Conservation (phyloP, 35 echinoderm and acorn worm species). For the Acanthaster planci region DNA sequence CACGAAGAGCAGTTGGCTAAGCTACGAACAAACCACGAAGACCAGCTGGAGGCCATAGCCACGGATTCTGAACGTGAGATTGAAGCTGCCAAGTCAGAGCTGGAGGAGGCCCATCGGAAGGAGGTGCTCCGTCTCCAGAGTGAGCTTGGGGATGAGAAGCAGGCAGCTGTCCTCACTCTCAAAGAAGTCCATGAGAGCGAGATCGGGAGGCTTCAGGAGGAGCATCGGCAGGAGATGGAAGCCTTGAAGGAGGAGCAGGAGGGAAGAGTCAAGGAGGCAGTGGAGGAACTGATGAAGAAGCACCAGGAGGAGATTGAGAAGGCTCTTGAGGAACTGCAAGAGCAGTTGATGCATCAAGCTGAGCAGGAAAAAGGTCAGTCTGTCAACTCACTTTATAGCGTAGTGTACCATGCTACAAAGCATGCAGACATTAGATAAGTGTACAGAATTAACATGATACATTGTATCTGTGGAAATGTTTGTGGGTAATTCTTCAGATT, state of each 20-base stretch:
- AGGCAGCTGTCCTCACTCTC: conserved; percentile 15
- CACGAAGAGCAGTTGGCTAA: conserved; percentile 42
- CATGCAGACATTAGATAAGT: too few relatives aligned
- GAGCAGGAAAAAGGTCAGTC: conserved; percentile 68
- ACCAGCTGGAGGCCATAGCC: conserved; percentile 60
- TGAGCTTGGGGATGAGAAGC: conserved; percentile 32
- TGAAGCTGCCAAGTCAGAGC: conserved; percentile 49
- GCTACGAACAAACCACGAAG: conserved; percentile 36
- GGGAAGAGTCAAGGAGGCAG: conserved; percentile 55
- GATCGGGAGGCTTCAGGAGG: conserved; percentile 39
- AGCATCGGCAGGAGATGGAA: conserved; percentile 40
- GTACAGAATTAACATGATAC: too few relatives aligned
- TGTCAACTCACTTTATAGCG: background rate
- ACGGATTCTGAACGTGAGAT: conserved; percentile 45
- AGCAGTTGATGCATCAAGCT: conserved; percentile 60
- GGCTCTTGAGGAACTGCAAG: conserved; percentile 45
- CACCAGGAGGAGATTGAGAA: conserved; percentile 44
- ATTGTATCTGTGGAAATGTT: too few relatives aligned
- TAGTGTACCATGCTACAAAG: too few relatives aligned
- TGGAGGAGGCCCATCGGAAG: conserved; percentile 63
- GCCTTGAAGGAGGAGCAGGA: conserved; percentile 46
- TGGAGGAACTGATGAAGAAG: conserved; percentile 38
- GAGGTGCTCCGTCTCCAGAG: conserved; percentile 57
- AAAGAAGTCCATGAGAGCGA: conserved; percentile 53
- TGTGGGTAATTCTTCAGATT: too few relatives aligned